Conservation (phyloP, 2,888 invertebrate genomes). For the Odontocolon sp. region DNA sequence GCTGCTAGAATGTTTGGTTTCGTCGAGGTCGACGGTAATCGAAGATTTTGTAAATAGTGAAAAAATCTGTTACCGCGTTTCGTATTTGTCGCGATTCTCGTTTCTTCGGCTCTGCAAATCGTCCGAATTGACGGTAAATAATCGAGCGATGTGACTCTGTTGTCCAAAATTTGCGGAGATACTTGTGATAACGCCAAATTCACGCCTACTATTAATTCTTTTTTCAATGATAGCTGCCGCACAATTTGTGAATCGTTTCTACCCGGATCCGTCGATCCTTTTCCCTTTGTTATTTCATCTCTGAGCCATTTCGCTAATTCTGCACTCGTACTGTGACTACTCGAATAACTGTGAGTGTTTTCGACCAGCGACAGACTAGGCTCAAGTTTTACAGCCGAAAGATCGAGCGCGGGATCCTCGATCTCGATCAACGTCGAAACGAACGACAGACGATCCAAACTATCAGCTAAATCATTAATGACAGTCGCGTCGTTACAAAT, state of each 20-base stretch:
- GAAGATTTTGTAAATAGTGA: conserved; percentile 87
- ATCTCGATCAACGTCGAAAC: conserved; percentile 69
- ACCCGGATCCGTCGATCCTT: conserved; percentile 39
- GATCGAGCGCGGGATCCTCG: conserved; percentile 75
- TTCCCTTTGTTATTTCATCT: conserved; percentile 60
- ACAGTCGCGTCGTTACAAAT: conserved; percentile 36
- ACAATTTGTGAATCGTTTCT: conserved; percentile 35
- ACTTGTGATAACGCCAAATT: conserved; percentile 81
- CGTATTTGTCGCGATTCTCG: conserved; percentile 83
- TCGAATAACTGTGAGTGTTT: conserved; percentile 71
- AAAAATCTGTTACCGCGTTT: conserved; percentile 90
- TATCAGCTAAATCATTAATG: conserved; percentile 66
- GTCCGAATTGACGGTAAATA: conserved; percentile 87
- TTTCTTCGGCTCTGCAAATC: conserved; percentile 87
- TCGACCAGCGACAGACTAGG: conserved; percentile 80
- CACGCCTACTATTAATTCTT: conserved; percentile 67
- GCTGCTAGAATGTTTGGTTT: conserved; percentile 71
- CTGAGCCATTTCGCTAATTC: conserved; percentile 77
- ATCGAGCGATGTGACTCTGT: conserved; percentile 84
- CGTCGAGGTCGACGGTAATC: conserved; percentile 67
- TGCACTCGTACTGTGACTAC: conserved; percentile 65
- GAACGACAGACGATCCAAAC: conserved; percentile 72
- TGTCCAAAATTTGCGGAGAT: conserved; percentile 82
- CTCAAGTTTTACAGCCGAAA: conserved; percentile 69
- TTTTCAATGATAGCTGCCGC: conserved; percentile 62